Conservation (phyloP, 2,113 vertebrate genomes). For the Eclectus roratus region DNA sequence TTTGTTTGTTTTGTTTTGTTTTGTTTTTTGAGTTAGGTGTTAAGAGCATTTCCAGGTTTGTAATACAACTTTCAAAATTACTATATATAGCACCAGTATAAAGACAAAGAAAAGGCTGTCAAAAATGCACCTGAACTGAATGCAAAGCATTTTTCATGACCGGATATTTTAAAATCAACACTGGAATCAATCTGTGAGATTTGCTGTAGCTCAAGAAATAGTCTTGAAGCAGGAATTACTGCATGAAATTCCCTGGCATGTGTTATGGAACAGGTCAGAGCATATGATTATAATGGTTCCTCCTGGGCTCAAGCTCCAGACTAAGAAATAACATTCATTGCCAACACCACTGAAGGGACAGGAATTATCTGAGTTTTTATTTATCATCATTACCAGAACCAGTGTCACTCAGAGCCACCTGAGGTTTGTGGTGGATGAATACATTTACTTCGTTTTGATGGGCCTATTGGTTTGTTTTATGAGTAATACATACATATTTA, state of each 20-base stretch:
- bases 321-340: not conserved
- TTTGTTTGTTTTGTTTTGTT: not conserved
- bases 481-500: not conserved
- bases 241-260: conserved; percentile 51
- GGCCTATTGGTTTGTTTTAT: not conserved
- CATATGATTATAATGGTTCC: not conserved
- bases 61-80: not conserved
- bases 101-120: not conserved
- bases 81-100: not conserved
- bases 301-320: not conserved
- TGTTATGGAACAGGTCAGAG: not conserved
- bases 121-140: not conserved
- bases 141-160: not conserved
- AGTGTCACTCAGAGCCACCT: not conserved
- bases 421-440: not conserved
- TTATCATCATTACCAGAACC: not conserved
- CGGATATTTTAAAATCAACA: not conserved
- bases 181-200: not conserved
- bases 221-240: conserved; percentile 19
- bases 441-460: not conserved
- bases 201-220: not conserved
- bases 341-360: not conserved
- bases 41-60: not conserved
- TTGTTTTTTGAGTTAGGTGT: not conserved
- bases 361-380: not conserved